These are phyloP conservation scores for Todiramphus saurophagus DNA, from an alignment of 2,113 vertebrate species.

Conservation along the genomic window DNA sequence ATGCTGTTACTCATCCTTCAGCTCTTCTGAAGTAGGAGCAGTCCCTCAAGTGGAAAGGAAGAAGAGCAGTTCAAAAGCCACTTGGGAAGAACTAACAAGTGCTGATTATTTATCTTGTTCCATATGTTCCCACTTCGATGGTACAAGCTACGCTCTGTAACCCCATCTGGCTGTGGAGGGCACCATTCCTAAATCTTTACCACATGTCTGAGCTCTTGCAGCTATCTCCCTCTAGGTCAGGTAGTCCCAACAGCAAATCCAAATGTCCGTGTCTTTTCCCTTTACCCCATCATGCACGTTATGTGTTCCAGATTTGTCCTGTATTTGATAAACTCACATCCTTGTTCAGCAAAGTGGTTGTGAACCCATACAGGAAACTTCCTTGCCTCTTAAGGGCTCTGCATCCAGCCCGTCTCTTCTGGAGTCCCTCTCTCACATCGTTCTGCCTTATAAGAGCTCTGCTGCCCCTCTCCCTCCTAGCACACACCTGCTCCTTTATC, in stretches of 20 bases:
- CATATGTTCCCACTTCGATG: accelerated
- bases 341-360: background rate
- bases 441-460: background rate
- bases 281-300: accelerated
- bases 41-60: background rate
- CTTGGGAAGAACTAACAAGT: background rate
- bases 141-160: background rate
- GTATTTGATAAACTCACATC: background rate
- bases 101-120: background rate
- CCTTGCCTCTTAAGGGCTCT: background rate
- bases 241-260: background rate
- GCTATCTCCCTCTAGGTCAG: background rate
- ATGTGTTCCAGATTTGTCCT: background rate
- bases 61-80: background rate
- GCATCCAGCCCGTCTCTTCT: background rate
- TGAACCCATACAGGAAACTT: background rate
- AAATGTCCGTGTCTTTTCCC: background rate
- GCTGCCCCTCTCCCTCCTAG: background rate
- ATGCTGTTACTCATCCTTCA: background rate
- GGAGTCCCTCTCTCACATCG: background rate
- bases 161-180: background rate
- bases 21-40: background rate
- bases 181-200: background rate
- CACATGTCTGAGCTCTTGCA: background rate
- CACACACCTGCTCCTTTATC: constrained; percentile 29